These are phyloP conservation scores for Smittia sp. DNA, from an alignment of 2,888 invertebrate genomes.

Conservation along the genomic window DNA sequence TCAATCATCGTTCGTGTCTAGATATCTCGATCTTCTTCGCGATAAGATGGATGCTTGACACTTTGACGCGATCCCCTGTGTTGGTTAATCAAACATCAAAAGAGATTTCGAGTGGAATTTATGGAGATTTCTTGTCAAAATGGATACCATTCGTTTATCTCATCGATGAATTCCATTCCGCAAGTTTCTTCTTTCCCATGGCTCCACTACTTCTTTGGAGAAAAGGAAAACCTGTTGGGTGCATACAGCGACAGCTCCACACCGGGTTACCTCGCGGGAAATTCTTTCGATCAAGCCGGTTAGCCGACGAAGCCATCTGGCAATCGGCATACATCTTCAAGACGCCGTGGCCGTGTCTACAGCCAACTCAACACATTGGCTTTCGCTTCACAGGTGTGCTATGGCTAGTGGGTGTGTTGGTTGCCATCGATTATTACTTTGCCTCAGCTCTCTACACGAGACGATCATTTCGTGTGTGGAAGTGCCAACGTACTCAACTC, in stretches of 20 bases:
- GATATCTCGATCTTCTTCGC: neutral
- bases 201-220: neutral
- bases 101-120: neutral
- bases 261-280: neutral
- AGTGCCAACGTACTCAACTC: neutral
- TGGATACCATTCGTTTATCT: neutral
- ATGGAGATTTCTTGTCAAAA: neutral
- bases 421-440: neutral
- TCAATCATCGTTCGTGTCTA: neutral
- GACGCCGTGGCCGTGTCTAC: neutral
- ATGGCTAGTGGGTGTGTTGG: neutral
- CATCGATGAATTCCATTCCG: neutral
- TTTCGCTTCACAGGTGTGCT: neutral
- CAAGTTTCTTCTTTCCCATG: neutral
- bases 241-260: neutral
- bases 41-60: neutral
- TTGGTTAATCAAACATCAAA: neutral
- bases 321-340: neutral
- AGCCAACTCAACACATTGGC: neutral
- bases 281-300: no score
- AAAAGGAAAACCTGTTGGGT: neutral
- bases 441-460: neutral
- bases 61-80: neutral
- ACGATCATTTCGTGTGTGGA: constrained; percentile 20
- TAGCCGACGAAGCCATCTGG: neutral